phyloP scores from a whole-genome alignment of 1,140 invertebrate genomes.

The Sesamia nonagrioides region DNA sequence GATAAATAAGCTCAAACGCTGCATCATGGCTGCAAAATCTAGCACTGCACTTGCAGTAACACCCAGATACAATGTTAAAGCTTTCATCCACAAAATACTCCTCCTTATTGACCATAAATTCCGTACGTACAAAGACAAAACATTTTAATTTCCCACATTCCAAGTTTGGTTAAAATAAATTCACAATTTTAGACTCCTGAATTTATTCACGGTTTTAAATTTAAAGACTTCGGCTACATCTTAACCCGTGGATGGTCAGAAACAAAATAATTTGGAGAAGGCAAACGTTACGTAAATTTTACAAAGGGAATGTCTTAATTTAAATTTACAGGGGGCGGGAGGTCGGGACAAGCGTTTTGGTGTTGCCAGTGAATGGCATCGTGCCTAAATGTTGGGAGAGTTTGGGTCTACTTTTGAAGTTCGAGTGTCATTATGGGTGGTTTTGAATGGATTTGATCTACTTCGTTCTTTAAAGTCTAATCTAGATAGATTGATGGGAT shows the following conservation, averaged over 20 bases:
- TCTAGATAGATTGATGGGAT: too few relatives aligned
- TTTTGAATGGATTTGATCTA: background rate
- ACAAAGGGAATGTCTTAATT: slow-evolving; percentile 47
- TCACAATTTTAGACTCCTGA: slow-evolving; percentile 19
- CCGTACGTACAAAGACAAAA: slow-evolving; percentile 11
- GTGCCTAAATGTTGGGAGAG: background rate
- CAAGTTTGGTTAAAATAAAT: slow-evolving; percentile 25
- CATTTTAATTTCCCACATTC: slow-evolving; percentile 36
- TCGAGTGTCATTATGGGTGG: background rate
- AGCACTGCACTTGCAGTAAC: background rate
- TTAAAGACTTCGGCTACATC: slow-evolving; percentile 28
- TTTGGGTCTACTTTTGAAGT: background rate
- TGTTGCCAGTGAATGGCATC: slow-evolving; percentile 7
- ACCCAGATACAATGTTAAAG: background rate
- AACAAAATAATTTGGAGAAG: slow-evolving; percentile 40
- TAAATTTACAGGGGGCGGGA: slow-evolving; percentile 39
- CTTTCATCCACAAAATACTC: background rate
- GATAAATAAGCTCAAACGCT: background rate
- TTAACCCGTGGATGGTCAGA: slow-evolving; percentile 30
- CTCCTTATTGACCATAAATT: slow-evolving; percentile 14
- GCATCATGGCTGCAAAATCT: background rate
- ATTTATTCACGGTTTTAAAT: slow-evolving; percentile 39
- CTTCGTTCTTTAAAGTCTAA: background rate
- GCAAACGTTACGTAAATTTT: slow-evolving; percentile 33
- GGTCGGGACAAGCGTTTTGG: slow-evolving; percentile 14